A percentile compares a stretch with the other conserved stretches of the same genome.
These are phyloP conservation scores for Stegastes partitus DNA, from an alignment of 2,113 vertebrate species.

Conservation along the genomic window DNA sequence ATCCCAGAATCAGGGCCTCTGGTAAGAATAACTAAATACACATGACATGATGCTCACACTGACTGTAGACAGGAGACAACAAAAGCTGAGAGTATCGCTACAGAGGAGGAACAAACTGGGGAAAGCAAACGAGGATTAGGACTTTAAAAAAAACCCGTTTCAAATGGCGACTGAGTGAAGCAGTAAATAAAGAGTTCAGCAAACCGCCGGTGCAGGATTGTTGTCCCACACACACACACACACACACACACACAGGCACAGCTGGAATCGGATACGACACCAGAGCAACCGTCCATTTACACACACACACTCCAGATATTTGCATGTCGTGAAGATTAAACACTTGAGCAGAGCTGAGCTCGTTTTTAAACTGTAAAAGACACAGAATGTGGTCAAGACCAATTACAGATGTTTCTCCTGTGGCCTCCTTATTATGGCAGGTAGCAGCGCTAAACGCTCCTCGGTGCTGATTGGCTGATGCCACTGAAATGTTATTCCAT, in stretches of 20 bases:
- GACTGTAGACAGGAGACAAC: not conserved
- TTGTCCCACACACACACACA: too few relatives aligned
- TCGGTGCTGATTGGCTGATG: constrained; percentile 19
- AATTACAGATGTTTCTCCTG: constrained; percentile 70
- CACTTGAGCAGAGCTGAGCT: constrained; percentile 45
- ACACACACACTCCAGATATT: constrained; percentile 54
- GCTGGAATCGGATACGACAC: constrained; percentile 41
- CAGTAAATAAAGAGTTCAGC: constrained; percentile 8
- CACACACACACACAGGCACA: too few relatives aligned
- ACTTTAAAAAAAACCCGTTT: not conserved
- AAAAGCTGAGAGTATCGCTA: too few relatives aligned
- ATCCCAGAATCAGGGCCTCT: constrained; percentile 16
- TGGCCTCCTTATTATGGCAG: constrained; percentile 46
- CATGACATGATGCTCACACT: too few relatives aligned
- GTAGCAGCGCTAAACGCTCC: constrained; percentile 28
- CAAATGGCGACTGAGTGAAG: not conserved
- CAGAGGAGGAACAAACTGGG: not conserved
- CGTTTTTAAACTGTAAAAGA: constrained; percentile 60
- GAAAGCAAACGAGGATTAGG: not conserved
- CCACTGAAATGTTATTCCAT: constrained; percentile 28
- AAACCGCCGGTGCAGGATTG: constrained; percentile 4
- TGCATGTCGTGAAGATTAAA: constrained; percentile 47
- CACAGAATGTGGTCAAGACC: constrained; percentile 60
- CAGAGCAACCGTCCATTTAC: constrained; percentile 28
- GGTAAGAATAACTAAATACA: not conserved